phyloP scores from a whole-genome alignment of 2,888 invertebrate species.

The Andrena chrysosceles region DNA sequence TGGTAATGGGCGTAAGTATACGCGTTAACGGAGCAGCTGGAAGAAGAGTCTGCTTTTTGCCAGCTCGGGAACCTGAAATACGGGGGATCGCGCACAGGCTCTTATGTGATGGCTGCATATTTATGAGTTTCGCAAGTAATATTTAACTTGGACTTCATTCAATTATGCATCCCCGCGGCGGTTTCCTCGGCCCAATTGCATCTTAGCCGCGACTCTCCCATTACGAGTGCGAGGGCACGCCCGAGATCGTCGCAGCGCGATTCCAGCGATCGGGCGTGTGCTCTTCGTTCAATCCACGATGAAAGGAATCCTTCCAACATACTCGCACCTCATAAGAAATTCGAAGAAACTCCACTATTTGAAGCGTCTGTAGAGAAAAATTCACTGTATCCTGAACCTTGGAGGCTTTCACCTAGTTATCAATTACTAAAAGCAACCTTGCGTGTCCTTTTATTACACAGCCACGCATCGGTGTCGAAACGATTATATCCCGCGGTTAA shows the following conservation, averaged over 20 bases:
- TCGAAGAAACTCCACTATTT: background rate
- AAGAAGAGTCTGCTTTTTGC: slow-evolving; percentile 18
- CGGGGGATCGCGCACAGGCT: background rate
- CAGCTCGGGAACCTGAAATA: slow-evolving; percentile 6
- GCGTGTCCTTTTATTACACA: background rate
- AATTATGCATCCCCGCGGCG: slow-evolving; percentile 50
- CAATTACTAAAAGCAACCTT: background rate
- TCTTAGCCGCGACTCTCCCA: slow-evolving; percentile 33
- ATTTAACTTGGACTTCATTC: slow-evolving; percentile 50
- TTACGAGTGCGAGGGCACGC: slow-evolving; percentile 30
- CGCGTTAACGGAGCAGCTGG: background rate
- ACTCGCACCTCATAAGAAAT: background rate
- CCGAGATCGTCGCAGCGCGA: background rate
- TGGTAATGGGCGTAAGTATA: background rate
- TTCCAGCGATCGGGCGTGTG: background rate
- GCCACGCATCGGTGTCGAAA: slow-evolving; percentile 9
- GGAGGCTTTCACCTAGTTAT: background rate
- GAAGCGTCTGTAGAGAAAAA: too few relatives aligned
- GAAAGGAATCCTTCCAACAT: background rate
- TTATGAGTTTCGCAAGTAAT: slow-evolving; percentile 61
- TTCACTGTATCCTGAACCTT: too few relatives aligned
- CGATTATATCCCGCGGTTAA: slow-evolving; percentile 28
- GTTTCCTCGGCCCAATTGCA: slow-evolving; percentile 58
- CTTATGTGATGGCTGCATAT: slow-evolving; percentile 36
- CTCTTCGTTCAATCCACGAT: background rate